A percentile compares a stretch with the other conserved stretches of the same genome.
phyloP scores from a whole-genome alignment of 1,140 invertebrate species.

The Saccostrea cuccullata region DNA sequence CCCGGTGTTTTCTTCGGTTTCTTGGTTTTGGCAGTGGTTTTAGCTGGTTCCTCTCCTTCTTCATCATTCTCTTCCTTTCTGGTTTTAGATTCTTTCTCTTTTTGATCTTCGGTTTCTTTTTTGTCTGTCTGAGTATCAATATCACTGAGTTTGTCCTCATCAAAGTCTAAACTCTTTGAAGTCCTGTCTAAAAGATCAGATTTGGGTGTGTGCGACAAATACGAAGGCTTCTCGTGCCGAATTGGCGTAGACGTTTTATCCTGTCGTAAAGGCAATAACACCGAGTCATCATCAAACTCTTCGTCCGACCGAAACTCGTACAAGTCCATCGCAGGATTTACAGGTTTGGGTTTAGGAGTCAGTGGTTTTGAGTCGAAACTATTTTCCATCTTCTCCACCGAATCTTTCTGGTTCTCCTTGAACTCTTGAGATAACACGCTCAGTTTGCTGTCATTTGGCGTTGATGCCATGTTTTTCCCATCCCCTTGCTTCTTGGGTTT shows the following conservation, averaged over 20 bases:
- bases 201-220: slow-evolving; percentile 5
- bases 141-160: slow-evolving; percentile 54
- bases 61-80: slow-evolving; percentile 52
- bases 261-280: slow-evolving; percentile 41
- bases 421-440: not conserved
- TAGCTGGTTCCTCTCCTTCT: slow-evolving; percentile 38
- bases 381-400: not conserved
- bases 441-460: not conserved
- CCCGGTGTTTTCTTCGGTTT: slow-evolving; percentile 52
- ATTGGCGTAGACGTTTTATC: slow-evolving; percentile 44
- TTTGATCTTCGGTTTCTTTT: slow-evolving; percentile 34
- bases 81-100: slow-evolving; percentile 42
- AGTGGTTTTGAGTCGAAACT: slow-evolving; percentile 42
- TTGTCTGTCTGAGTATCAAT: slow-evolving; percentile 40
- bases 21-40: slow-evolving; percentile 38
- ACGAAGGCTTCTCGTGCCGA: slow-evolving; percentile 28
- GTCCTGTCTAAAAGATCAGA: slow-evolving; percentile 7
- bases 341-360: slow-evolving; percentile 40
- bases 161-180: slow-evolving; percentile 44
- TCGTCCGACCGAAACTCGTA: slow-evolving; percentile 72
- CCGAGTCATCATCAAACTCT: slow-evolving; percentile 64
- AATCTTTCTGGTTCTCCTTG: not conserved
- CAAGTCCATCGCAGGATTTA: slow-evolving; percentile 59
- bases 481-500: slow-evolving; percentile 9
- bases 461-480: not conserved